Base-by-base conservation (phyloP, 2,888 invertebrate species). In the Ischnus inquisitorius region DNA sequence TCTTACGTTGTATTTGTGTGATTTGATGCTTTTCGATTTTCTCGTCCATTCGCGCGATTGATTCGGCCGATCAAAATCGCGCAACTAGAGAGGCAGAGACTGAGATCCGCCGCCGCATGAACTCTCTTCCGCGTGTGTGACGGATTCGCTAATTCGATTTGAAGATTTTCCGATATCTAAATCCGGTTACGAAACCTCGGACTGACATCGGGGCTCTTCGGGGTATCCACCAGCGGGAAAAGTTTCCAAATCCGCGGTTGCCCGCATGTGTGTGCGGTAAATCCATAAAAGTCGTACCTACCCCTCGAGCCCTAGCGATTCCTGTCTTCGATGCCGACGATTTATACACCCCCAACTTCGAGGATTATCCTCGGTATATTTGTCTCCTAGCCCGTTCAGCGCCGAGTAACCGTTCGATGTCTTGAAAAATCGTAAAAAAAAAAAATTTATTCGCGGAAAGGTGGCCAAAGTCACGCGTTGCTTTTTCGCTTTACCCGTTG, bases 61-160 rank as follows among this genome's bases (percentile, higher is more conserved):
- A 54, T 19, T 22, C 19, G 19, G 19, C 54, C 54, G 54, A 54
- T 54, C 54, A 19, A 54, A 22, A 54, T 22, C 54, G 54, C 54
- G 19, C 10, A 22, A 8, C 54, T n/a, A n/a, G 54, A 12, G 22
- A 54, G 51, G 3, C 54, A 22, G 22, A 54, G 3, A 6, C 34
- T 34, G 34, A 54, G 22, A 22, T 54, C 54, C 22, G 12, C 22
- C 54, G 54, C 54, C 19, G 19, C 22, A 22, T 22, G 16, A 57
- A 72, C 25, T 80, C 57, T 19, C 25, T 22, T 34, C 34, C 5
- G 8, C 3, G 34, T 12, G 34, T 41, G 60, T 68, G 74, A 75
- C 68, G n/a, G 62, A 57, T 76, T 60, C 57, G 51, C 71, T 79
- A 71, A 71, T 79, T 79, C 46, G 67, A 69, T 83, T 79, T 79